Base-by-base conservation (phyloP, 2,888 invertebrate genomes). In the Laspeyria flexula region DNA sequence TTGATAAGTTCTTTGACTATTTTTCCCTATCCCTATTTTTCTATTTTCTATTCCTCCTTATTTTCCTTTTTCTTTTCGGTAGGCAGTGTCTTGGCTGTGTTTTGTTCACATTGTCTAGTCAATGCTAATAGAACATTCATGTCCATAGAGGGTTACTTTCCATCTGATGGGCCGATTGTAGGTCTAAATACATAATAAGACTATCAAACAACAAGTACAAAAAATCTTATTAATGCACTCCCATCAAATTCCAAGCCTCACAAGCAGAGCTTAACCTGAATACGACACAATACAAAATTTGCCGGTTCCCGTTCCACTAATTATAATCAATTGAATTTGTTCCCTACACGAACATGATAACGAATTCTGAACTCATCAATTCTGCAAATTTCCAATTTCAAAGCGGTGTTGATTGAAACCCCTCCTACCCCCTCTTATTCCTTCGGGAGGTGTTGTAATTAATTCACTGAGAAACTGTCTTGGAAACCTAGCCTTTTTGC, bases 381-480 rank as follows among this genome's bases (percentile, higher is more conserved):
- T 69, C 70, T 69, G 56, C 62, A 69, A 67, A 67, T 67, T 69
- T 67, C 43, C 62, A 61, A 69, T 67, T 69, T 67, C 52, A 67
- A 65, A 58, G 52, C 69, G 48, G 47, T 59, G 59, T 69, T 67
- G 70, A 67, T 67, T 67, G 61, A 62, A 68, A 68, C 52, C 47
- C 30, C 61, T 65, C 51, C 50, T 55, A 68, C 52, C 47, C 30
- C 61, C 69, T 48, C 50, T 55, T 40, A 29, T 51, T 31, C 29
- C 40, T 46, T n/a, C 43, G 15, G 13, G 53, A 31, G 46, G 47
- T 29, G 47, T 52, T 48, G 55, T 55, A 68, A 67, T 60, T 54
- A 60, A 68, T 65, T 61, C 55, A 68, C 55, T 54, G 37, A 41
- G 51, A 41, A 53, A 57, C 50, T 45, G 65, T 59, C 55, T 58